These are phyloP conservation scores for Lycaena phlaeas DNA, from an alignment of 2,888 invertebrate species.

Conservation along the genomic window DNA sequence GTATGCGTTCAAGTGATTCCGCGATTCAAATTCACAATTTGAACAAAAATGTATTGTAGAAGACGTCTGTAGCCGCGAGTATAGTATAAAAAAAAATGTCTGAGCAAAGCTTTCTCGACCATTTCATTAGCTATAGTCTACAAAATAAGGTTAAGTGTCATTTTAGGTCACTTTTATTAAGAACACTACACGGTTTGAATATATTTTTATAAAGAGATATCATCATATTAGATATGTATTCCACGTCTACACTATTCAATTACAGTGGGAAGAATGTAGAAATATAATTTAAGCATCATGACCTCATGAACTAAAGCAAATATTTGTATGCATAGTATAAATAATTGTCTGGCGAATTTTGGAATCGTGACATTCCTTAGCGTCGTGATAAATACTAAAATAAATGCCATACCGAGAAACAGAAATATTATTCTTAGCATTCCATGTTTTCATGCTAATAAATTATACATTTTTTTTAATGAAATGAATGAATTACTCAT, in stretches of 20 bases:
- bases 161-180: not conserved
- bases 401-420: not conserved
- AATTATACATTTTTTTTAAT: not conserved
- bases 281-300: conserved; percentile 2
- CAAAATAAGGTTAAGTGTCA: not conserved
- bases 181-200: not conserved
- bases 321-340: conserved; percentile 1
- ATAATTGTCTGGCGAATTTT: not conserved
- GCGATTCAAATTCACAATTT: no score
- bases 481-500: no score
- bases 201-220: not conserved
- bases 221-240: not conserved
- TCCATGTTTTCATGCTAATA: not conserved
- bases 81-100: no score
- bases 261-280: not conserved
- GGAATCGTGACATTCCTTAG: not conserved
- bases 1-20: no score
- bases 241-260: not conserved
- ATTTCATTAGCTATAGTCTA: not conserved
- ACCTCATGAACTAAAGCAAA: conserved; percentile 2
- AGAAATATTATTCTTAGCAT: not conserved
- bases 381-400: not conserved
- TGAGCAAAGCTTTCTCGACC: no score
- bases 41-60: no score
- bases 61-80: no score